phyloP scores from a whole-genome alignment of 2,888 invertebrate genomes.

The Frankliniella fusca region DNA sequence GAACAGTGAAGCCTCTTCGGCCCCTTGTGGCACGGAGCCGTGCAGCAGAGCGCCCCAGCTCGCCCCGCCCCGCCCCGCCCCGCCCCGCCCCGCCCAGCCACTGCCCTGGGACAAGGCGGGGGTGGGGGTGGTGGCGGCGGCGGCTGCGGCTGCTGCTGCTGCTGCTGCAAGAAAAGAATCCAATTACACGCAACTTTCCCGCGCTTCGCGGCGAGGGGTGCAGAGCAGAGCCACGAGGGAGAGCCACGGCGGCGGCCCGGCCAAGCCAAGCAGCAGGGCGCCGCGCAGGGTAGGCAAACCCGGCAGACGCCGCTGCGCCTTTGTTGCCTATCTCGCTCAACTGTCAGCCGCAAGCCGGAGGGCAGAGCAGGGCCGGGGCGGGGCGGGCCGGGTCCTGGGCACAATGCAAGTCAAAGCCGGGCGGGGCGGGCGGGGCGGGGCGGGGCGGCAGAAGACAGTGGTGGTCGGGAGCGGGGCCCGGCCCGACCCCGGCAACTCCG shows the following conservation, averaged over 20 bases:
- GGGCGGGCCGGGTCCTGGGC: not conserved
- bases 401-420: constrained; percentile 10
- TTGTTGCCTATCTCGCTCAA: too few relatives aligned
- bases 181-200: too few relatives aligned
- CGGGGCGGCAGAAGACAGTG: not conserved
- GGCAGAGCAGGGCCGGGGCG: not conserved
- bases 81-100: not conserved
- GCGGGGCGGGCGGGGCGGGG: not conserved
- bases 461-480: not conserved
- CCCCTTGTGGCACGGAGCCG: too few relatives aligned
- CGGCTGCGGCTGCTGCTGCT: not conserved
- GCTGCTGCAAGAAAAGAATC: not conserved
- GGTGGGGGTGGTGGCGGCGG: not conserved
- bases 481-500: not conserved
- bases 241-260: too few relatives aligned
- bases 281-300: too few relatives aligned
- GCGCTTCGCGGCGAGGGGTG: too few relatives aligned
- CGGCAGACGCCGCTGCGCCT: too few relatives aligned
- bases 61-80: not conserved
- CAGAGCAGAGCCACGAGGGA: too few relatives aligned
- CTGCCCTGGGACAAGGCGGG: not conserved
- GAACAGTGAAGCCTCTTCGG: not conserved
- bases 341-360: too few relatives aligned
- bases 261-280: too few relatives aligned
- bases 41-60: too few relatives aligned